These are phyloP conservation scores for Hemaris fuciformis DNA, from an alignment of 2,888 invertebrate genomes.

Conservation along the genomic window DNA sequence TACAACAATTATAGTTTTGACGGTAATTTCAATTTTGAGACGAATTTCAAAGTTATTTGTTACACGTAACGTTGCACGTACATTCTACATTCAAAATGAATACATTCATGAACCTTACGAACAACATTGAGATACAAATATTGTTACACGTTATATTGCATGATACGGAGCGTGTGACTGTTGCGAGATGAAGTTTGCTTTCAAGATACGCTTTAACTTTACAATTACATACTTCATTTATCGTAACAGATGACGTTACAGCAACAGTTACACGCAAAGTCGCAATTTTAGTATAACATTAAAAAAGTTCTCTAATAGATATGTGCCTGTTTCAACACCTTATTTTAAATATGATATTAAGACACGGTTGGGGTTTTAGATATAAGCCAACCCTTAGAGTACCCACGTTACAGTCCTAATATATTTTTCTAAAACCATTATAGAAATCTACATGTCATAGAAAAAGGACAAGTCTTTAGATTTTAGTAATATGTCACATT, in stretches of 20 bases:
- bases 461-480: constrained; percentile 8
- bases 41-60: background rate
- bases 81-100: background rate
- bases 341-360: background rate
- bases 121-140: constrained; percentile 6
- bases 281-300: background rate
- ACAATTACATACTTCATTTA: background rate
- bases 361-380: background rate
- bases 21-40: background rate
- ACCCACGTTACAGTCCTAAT: background rate
- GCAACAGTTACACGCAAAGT: background rate
- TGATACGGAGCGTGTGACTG: background rate
- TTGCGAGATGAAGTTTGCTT: background rate
- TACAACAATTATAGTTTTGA: background rate
- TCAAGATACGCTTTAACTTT: too few relatives aligned
- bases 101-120: background rate
- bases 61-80: background rate
- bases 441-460: background rate
- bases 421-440: background rate
- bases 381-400: background rate
- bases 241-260: background rate
- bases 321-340: constrained; percentile 2
- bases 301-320: background rate
- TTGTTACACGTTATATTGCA: background rate
- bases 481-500: background rate